Base-by-base conservation (phyloP, 1,140 invertebrate genomes). In the Aplysia californica region DNA sequence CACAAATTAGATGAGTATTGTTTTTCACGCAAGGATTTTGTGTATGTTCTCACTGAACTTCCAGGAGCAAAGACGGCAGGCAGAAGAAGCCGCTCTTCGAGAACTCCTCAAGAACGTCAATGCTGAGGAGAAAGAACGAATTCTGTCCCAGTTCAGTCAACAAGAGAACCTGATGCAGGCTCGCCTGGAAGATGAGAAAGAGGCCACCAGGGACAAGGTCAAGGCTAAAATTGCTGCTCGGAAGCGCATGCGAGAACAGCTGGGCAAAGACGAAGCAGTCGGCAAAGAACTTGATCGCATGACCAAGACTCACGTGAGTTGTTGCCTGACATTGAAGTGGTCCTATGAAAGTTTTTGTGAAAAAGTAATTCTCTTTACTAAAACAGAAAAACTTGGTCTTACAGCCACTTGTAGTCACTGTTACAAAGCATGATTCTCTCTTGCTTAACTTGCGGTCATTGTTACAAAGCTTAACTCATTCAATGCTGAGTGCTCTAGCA, bases 181-280 rank as follows among this genome's bases (percentile, higher is more conserved):
- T 35, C 61, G 78, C 23, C 75, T 76, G 36, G 78, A 84, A 2
- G 75, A 84, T 31, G 69, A 81, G 29, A 73, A 75, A 44, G 75
- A 82, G 29, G 70, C 67, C 39, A 81, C 86, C 72, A 69, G 79
- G 21, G 87, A 88, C 76, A 83, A 83, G 58, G 73, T 88, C 21
- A 79, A 79, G 29, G 86, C 86, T 20, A 87, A 87, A 75, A 73
- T 88, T 41, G 85, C 86, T 10, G 86, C 87, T 20, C 80, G 81
- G 15, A 87, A 86, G 79, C 82, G 86, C n/a, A 82, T 88, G 79
- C 79, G 80, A 29, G 86, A 88, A 65, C 86, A 87, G 69, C 73
- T 86, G 31, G 80, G 78, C 15, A 86, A 86, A 75, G 87, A 88
- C 61, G 80, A 79, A 56, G 86, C 85, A 6, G 84, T 88, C 21